A percentile compares a stretch with the other conserved stretches of the same genome.
Evolutionary conservation across 2,888 invertebrate species (phyloP).

Genomic region (Hypomecis atomaria): DNA sequence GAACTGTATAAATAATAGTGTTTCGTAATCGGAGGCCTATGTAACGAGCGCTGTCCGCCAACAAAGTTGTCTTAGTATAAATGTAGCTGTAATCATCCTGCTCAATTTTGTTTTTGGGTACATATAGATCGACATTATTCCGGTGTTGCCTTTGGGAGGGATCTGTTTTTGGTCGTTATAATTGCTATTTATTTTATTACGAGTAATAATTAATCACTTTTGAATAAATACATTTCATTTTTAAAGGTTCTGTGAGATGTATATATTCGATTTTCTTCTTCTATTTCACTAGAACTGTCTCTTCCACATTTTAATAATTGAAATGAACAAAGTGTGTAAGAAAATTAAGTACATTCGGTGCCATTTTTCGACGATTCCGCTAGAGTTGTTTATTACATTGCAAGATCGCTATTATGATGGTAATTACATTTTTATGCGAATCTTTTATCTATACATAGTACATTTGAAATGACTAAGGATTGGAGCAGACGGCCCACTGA

Average conservation of each 20-base stretch:
- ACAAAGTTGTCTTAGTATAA: slow-evolving; percentile 80
- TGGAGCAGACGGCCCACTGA: too few species aligned
- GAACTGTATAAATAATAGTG: slow-evolving; percentile 75
- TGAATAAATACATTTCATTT: slow-evolving; percentile 48
- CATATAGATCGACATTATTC: slow-evolving; percentile 67
- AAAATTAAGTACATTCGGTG: slow-evolving; percentile 70
- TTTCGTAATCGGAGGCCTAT: slow-evolving; percentile 76
- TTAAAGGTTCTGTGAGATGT: slow-evolving; percentile 33
- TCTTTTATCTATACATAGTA: too few species aligned
- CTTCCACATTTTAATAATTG: slow-evolving; percentile 30
- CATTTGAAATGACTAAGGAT: too few species aligned
- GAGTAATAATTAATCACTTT: slow-evolving; percentile 31
- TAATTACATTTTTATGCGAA: too few species aligned
- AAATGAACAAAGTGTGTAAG: slow-evolving; percentile 24
- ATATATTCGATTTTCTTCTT: slow-evolving; percentile 35
- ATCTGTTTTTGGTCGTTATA: slow-evolving; percentile 51
- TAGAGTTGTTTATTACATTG: slow-evolving; percentile 43
- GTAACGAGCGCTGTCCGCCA: slow-evolving; percentile 71
- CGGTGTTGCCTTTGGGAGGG: slow-evolving; percentile 58
- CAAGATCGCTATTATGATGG: too few species aligned
- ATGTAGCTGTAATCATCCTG: slow-evolving; percentile 77
- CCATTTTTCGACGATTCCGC: slow-evolving; percentile 66
- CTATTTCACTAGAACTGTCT: slow-evolving; percentile 13
- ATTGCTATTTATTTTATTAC: slow-evolving; percentile 7
- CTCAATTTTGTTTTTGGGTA: slow-evolving; percentile 80